A percentile compares a stretch with the other conserved stretches of the same genome.
These are phyloP conservation scores for Agrotis ipsilon DNA, from an alignment of 2,888 invertebrate genomes.

Conservation along the genomic window DNA sequence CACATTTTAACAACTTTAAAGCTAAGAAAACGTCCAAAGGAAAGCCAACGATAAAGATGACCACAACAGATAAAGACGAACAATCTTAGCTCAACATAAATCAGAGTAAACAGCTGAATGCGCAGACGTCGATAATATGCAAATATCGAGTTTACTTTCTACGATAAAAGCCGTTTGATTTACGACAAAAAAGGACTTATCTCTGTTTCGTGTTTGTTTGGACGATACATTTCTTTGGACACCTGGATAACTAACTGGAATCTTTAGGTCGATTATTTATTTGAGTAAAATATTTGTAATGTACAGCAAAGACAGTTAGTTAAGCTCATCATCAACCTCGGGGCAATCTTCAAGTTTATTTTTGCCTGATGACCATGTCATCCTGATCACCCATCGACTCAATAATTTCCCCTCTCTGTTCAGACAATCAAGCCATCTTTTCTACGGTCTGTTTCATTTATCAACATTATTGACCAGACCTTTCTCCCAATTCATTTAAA, in stretches of 20 bases:
- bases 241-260: constrained; percentile 33
- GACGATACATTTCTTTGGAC: constrained; percentile 25
- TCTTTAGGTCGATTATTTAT: constrained; percentile 4
- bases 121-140: constrained; percentile 67
- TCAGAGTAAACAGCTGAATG: constrained; percentile 67
- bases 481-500: no score
- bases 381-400: no score
- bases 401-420: neutral
- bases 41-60: constrained; percentile 49
- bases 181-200: constrained; percentile 66
- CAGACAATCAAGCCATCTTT: neutral
- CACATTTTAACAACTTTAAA: neutral
- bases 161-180: constrained; percentile 70
- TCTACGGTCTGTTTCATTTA: neutral
- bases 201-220: constrained; percentile 44
- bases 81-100: constrained; percentile 58
- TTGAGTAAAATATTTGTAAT: constrained; percentile 14
- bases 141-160: constrained; percentile 69
- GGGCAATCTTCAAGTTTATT: no score
- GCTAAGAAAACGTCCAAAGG: constrained; percentile 17
- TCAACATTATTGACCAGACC: no score
- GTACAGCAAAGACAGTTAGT: neutral
- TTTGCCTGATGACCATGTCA: no score
- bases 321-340: no score
- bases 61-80: constrained; percentile 51